Evolutionary conservation across 2,888 invertebrate genomes (phyloP).

Genomic region (Ornithoptera priamus): DNA sequence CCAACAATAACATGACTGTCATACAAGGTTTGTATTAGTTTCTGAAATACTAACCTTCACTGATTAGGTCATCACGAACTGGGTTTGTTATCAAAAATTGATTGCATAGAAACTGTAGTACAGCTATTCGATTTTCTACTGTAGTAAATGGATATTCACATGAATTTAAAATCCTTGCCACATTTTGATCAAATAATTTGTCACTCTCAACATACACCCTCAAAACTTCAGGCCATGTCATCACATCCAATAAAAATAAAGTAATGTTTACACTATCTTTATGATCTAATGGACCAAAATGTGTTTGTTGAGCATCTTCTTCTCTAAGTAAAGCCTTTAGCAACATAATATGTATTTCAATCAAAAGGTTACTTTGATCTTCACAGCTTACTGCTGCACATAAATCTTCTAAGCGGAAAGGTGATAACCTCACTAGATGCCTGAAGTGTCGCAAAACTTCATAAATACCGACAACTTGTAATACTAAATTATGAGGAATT

Average conservation of each 20-base stretch:
- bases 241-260: conserved; percentile 94
- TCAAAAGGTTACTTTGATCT: conserved; percentile 93
- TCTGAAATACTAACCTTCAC: conserved; percentile 85
- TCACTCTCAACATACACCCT: conserved; percentile 95
- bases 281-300: conserved; percentile 97
- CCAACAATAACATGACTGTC: background rate
- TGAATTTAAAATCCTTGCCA: conserved; percentile 84
- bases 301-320: conserved; percentile 96
- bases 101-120: conserved; percentile 95
- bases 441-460: conserved; percentile 97
- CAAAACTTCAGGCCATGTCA: conserved; percentile 98
- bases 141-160: conserved; percentile 94
- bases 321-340: conserved; percentile 94
- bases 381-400: conserved; percentile 95
- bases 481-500: conserved; percentile 86
- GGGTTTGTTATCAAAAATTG: conserved; percentile 96
- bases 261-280: conserved; percentile 98
- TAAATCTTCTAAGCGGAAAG: conserved; percentile 97
- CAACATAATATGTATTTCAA: conserved; percentile 96
- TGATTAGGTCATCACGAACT: conserved; percentile 94
- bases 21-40: background rate
- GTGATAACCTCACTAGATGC: conserved; percentile 93
- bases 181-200: conserved; percentile 86
- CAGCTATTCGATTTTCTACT: conserved; percentile 87
- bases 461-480: conserved; percentile 93